Evolutionary conservation across 2,888 invertebrate genomes (phyloP).

Genomic region (Agriopis marginaria): DNA sequence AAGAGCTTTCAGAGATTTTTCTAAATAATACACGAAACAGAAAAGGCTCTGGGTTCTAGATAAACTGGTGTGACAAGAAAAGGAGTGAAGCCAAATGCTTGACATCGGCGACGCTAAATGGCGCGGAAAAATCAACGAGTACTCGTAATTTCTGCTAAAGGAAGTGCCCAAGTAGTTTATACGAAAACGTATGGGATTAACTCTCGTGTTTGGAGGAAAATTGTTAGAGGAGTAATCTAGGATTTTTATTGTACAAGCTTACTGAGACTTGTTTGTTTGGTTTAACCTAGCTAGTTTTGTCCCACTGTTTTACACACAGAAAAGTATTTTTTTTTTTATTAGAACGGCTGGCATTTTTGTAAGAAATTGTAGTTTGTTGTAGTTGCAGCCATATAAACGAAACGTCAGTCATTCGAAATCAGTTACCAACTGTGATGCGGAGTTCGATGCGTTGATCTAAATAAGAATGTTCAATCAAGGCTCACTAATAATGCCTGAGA

Average conservation of each 20-base stretch:
- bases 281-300: too few relatives aligned
- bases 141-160: constrained; percentile 35
- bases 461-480: too few relatives aligned
- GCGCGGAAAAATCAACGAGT: constrained; percentile 45
- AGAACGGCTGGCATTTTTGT: too few relatives aligned
- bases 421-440: too few relatives aligned
- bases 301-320: too few relatives aligned
- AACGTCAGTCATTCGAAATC: too few relatives aligned
- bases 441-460: too few relatives aligned
- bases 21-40: background rate
- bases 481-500: too few relatives aligned
- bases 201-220: constrained; percentile 30
- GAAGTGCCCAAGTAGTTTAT: constrained; percentile 36
- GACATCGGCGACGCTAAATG: constrained; percentile 43
- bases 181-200: constrained; percentile 33
- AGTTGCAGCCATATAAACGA: too few relatives aligned
- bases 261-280: constrained; percentile 1
- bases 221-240: constrained; percentile 19
- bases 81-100: constrained; percentile 36
- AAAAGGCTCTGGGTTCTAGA: constrained; percentile 23
- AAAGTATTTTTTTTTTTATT: too few relatives aligned
- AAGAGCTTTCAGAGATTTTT: background rate
- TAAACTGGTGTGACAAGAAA: constrained; percentile 37
- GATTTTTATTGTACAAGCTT: background rate
- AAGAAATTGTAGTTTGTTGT: too few relatives aligned